Conservation (phyloP, 2,797 vertebrate species). For the Phalanger gymnotis region DNA sequence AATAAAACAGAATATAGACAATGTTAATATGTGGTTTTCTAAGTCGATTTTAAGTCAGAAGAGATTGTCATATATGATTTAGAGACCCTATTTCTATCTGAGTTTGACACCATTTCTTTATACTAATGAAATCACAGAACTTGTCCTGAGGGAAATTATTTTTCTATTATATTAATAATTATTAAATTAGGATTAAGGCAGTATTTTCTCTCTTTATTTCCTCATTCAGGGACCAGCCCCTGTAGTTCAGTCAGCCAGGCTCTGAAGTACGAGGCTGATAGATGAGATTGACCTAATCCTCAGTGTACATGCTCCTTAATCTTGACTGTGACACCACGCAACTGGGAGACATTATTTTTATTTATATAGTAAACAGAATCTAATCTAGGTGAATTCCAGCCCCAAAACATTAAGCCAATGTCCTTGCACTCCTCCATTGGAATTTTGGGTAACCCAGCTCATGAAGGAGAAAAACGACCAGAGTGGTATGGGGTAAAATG, state of each 20-base stretch:
- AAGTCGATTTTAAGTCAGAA: neutral
- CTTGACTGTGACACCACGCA: neutral
- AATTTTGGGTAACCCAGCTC: neutral
- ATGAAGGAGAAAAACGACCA: neutral
- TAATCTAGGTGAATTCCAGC: neutral
- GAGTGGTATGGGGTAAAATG: too few relatives aligned
- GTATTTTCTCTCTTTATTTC: neutral
- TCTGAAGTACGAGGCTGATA: neutral
- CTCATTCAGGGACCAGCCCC: neutral
- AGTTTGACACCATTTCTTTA: neutral
- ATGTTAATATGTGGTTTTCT: neutral
- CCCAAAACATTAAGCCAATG: neutral
- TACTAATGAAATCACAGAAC: neutral
- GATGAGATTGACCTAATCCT: neutral
- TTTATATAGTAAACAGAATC: neutral
- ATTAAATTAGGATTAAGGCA: neutral
- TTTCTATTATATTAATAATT: neutral
- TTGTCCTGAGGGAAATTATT: neutral
- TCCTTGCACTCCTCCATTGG: neutral
- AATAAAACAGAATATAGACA: neutral
- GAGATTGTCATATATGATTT: neutral
- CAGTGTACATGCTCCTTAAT: neutral
- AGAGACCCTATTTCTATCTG: neutral
- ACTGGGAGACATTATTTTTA: neutral
- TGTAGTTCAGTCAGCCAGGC: neutral